phyloP scores from a whole-genome alignment of 2,888 invertebrate species.

The Eilema sororculum region DNA sequence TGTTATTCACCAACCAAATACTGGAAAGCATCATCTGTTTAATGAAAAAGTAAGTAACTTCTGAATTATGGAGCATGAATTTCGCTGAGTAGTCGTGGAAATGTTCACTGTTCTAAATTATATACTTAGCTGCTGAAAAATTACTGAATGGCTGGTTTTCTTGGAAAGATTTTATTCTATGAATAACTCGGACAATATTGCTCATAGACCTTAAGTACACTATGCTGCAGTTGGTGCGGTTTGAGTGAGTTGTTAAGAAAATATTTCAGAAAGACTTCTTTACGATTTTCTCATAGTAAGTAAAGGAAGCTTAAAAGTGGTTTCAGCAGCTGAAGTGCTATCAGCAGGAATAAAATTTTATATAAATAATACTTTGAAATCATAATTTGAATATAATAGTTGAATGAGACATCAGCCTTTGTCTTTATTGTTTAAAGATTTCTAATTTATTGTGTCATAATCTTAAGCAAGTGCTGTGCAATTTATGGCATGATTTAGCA shows the following conservation, averaged over 20 bases:
- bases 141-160: not conserved
- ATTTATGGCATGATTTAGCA: not conserved
- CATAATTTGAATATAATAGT: not conserved
- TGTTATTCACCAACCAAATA: conserved; percentile 52
- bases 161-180: not conserved
- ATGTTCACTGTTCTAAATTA: conserved; percentile 24
- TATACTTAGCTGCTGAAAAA: not conserved
- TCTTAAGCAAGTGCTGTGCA: not conserved
- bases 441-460: not conserved
- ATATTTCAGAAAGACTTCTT: not conserved
- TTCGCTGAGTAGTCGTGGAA: conserved; percentile 31
- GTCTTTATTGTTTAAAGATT: not conserved
- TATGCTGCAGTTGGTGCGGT: not conserved
- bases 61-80: conserved; percentile 38
- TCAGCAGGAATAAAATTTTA: not conserved
- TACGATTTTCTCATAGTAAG: not conserved
- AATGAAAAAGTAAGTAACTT: conserved; percentile 40
- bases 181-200: not conserved
- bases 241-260: not conserved
- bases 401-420: not conserved
- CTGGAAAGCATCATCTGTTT: conserved; percentile 27
- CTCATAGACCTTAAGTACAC: not conserved
- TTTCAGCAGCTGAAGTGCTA: not conserved
- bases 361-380: not conserved
- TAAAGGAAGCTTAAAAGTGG: not conserved